Evolutionary conservation across 2,113 vertebrate genomes (phyloP).

Genomic region (Psettodes erumei): DNA sequence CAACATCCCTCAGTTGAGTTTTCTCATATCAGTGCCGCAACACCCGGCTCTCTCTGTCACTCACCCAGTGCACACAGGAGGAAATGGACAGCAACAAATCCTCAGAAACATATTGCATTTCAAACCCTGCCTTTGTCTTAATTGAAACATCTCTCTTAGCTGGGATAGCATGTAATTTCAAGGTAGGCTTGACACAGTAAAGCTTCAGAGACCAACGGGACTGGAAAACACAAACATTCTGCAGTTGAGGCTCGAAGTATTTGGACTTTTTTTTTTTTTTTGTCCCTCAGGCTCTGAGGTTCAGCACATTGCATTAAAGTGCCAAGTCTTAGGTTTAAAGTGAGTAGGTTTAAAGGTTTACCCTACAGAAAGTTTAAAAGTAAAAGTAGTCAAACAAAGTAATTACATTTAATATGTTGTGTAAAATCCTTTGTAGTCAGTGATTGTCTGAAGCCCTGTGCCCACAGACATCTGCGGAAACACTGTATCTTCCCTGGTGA

Average conservation of each 20-base stretch:
- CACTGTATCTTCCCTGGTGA: too few species aligned
- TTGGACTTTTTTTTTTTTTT: too few species aligned
- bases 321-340: too few species aligned
- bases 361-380: too few species aligned
- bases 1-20: slow-evolving; percentile 9
- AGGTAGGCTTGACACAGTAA: background rate
- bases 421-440: too few species aligned
- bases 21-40: slow-evolving; percentile 23
- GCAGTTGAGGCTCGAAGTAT: background rate
- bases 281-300: too few species aligned
- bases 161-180: slow-evolving; percentile 6
- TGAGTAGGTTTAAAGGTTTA: too few species aligned
- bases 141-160: slow-evolving; percentile 40
- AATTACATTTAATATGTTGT: too few species aligned
- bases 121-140: slow-evolving; percentile 26
- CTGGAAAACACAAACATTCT: slow-evolving; percentile 1
- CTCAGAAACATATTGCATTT: slow-evolving; percentile 22
- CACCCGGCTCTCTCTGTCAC: slow-evolving; percentile 23
- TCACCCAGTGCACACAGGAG: slow-evolving; percentile 11
- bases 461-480: too few species aligned
- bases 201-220: slow-evolving; percentile 1
- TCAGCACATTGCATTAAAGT: too few species aligned
- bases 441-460: too few species aligned
- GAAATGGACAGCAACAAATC: slow-evolving; percentile 14
- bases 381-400: too few species aligned